These are phyloP conservation scores for Rhinichthys osculus DNA, from an alignment of 2,797 vertebrate species.

Conservation along the genomic window DNA sequence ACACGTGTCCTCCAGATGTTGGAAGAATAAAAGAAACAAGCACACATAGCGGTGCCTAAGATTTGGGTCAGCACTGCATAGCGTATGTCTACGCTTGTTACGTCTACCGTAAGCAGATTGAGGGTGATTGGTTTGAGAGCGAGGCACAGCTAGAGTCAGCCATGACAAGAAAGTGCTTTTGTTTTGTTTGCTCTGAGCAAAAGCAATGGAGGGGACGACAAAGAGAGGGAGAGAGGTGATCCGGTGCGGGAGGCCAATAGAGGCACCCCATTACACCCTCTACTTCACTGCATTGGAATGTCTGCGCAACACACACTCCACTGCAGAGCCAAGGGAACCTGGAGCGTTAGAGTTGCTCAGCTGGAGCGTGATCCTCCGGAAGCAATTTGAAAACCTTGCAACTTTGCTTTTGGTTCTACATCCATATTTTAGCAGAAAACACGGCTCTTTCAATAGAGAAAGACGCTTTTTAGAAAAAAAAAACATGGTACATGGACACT, in stretches of 20 bases:
- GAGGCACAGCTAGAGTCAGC: not conserved
- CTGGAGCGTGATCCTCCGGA: not conserved
- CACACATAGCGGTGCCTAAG: not conserved
- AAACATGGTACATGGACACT: not conserved
- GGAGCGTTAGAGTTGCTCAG: too few species aligned
- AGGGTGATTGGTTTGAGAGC: constrained; percentile 6
- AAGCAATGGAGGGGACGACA: not conserved
- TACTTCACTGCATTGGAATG: constrained; percentile 30
- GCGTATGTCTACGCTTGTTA: not conserved
- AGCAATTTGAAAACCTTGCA: not conserved
- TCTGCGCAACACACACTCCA: not conserved
- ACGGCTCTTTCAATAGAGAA: not conserved
- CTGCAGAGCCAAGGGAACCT: not conserved
- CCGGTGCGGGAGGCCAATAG: not conserved
- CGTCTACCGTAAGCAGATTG: not conserved
- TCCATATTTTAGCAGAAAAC: not conserved
- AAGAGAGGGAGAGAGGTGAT: constrained; percentile 2
- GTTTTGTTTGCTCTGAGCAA: constrained; percentile 1
- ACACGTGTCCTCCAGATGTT: constrained; percentile 54
- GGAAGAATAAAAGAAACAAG: constrained; percentile 39
- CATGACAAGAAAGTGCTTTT: not conserved
- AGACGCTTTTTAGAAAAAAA: not conserved
- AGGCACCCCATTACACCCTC: constrained; percentile 18
- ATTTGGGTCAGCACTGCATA: constrained; percentile 38
- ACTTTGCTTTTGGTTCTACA: not conserved